Evolutionary conservation across 2,797 vertebrate species (phyloP), one percentile per base, ranked within the genome.

Genomic region (Acanthurus lineatus): DNA sequence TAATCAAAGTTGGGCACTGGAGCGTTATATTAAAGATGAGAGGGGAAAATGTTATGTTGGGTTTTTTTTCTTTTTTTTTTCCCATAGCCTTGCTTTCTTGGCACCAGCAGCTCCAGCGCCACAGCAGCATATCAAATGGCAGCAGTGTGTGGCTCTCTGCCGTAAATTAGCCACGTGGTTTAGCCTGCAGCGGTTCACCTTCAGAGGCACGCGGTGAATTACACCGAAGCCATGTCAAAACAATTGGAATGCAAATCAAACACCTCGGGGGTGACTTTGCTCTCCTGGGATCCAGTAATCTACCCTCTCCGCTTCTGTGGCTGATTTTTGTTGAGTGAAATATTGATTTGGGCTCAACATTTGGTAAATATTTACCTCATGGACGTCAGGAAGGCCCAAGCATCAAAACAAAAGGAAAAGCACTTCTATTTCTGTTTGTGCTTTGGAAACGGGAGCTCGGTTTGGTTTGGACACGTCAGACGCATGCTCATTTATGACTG

Each of bases 201-300:
- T 94, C 91, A 91, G 85, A 92, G 79, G 62, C 88, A 14, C 73
- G 40, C 85, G 59, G 76, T 91, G 91, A 94, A 88, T 93, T 92
- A 93, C 85, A 83, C 82, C 68, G n/a, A 47, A 83, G 89, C 86
- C 88, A 81, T 85, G 90, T 93, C 93, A 92, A 91, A 93, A 94
- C 93, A 91, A 94, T 91, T 91, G 88, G 77, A 91, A 93, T 91
- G 92, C 90, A 93, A 93, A 94, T 94, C 90, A 92, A 94, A 94
- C 83, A 91, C 88, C 91, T 86, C 57, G 65, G 86, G 90, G 89
- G 90, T 92, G 92, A 94, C 90, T 91, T 93, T 93, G 89, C 76
- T 91, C 90, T 59, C 87, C 79, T 1, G 88, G 86, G 92, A 92
- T 81, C 77, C 40, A 42, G 85, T 86, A 90, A 92, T 93, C 92